Base-by-base conservation (phyloP, 2,113 vertebrate genomes). In the Oxyura jamaicensis region DNA sequence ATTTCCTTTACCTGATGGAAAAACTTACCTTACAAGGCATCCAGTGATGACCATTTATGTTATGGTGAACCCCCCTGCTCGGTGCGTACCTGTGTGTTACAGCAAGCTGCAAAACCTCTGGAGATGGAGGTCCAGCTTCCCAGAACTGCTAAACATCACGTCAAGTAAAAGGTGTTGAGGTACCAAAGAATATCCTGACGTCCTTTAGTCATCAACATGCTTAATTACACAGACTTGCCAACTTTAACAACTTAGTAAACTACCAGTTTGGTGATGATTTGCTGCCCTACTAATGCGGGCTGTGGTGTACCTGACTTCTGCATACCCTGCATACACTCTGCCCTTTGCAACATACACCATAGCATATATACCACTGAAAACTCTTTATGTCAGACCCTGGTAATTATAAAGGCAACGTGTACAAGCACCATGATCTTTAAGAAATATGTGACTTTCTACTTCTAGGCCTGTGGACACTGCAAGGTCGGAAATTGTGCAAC, bases 221-320 rank as follows among this genome's bases (percentile, higher is more conserved):
- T 83, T 62, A 50, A 74, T 46, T 42, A 39, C 7, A 3, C 39
- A 69, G 33, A 19, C 23, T 39, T 68, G 52, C n/a, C 78, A 52
- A 68, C 17, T 91, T 63, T 36, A 59, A 55, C 42, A 36, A 3
- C 31, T 41, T 25, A 31, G 25, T 22, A 36, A 72, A 15, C 18
- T 55, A 16, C 52, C 23, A 11, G 0, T 48, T 39, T 39, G 33
- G 36, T 29, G 73, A 13, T 52, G 69, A 65, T 56, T 75, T 87
- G 15, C 5, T 22, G 0, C 46, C 2, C 1, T 15, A 3, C 13
- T 41, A 4, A 21, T 12, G 22, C 6, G 25, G 19, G 46, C 33
- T 56, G 33, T 41, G 84, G 3, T 17, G 39, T 22, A 12, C 42
- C 23, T 69, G 62, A 8, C 31, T 46, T 35, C 69, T 59, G 33